phyloP scores from a whole-genome alignment of 2,113 vertebrate genomes.

The Willisornis vidua region DNA sequence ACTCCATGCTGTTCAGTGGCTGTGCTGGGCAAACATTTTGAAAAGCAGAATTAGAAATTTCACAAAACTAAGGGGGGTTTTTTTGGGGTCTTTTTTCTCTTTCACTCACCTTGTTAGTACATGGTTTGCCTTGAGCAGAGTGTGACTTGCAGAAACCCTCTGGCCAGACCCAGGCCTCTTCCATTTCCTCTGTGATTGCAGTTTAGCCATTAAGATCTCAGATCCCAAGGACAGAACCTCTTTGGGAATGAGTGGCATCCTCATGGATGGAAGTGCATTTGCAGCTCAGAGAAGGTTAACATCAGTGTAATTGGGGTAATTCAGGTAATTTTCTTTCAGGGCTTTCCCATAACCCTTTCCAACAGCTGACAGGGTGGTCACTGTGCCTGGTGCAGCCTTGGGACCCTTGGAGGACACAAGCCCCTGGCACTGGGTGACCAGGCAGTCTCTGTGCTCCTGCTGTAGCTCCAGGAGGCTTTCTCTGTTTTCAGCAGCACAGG shows the following conservation, averaged over 20 bases:
- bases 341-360: not conserved
- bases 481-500: not conserved
- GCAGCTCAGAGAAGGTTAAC: not conserved
- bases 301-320: not conserved
- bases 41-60: too few relatives aligned
- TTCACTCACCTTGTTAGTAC: not conserved
- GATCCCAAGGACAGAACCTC: not conserved
- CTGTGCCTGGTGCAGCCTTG: not conserved
- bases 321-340: not conserved
- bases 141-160: not conserved
- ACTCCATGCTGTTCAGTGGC: too few relatives aligned
- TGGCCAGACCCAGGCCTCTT: not conserved
- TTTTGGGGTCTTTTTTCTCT: too few relatives aligned
- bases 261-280: not conserved
- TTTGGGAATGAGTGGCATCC: not conserved
- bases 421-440: not conserved
- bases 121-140: not conserved
- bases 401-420: not conserved
- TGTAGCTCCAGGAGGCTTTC: not conserved
- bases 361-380: fast-evolving
- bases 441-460: not conserved
- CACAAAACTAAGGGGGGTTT: too few relatives aligned
- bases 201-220: not conserved
- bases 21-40: too few relatives aligned
- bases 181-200: not conserved